These are phyloP conservation scores for Mastigias papua DNA, from an alignment of 30 jellyfish, hydroid and myxozoan species.

Conservation along the genomic window DNA sequence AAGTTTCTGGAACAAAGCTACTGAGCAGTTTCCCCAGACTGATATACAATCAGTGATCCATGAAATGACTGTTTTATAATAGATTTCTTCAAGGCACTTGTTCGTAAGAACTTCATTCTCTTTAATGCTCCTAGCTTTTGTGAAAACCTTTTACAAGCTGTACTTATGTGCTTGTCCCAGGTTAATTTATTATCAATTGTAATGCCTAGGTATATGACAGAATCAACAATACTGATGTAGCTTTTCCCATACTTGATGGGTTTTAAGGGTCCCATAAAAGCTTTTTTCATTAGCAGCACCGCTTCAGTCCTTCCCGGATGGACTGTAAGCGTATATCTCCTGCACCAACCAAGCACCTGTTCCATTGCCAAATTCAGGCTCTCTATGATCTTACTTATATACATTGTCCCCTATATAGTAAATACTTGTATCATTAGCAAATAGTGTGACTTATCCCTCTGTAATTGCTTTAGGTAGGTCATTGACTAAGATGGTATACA, in stretches of 20 bases:
- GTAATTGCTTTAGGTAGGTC: constrained; percentile 22
- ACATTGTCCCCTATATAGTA: constrained; percentile 31
- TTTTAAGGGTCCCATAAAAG: constrained; percentile 39
- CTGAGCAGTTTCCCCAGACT: constrained; percentile 58
- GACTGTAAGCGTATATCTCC: constrained; percentile 46
- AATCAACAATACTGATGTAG: constrained; percentile 40
- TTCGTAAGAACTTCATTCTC: constrained; percentile 52
- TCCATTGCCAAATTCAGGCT: constrained; percentile 45
- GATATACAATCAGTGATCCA: constrained; percentile 54
- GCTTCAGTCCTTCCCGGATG: constrained; percentile 57
- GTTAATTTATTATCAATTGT: constrained; percentile 45
- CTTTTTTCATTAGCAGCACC: constrained; percentile 45
- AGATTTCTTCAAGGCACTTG: constrained; percentile 22
- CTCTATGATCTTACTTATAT: constrained; percentile 13
- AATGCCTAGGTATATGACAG: constrained; percentile 55
- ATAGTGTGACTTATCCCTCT: constrained; percentile 22
- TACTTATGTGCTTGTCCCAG: constrained; percentile 53
- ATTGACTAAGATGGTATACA: constrained; percentile 42
- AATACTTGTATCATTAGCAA: constrained; percentile 31
- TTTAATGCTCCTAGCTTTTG: constrained; percentile 47
- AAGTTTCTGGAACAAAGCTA: constrained; percentile 31
- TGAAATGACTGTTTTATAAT: constrained; percentile 36
- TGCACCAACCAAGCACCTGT: constrained; percentile 38
- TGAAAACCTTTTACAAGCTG: constrained; percentile 36
- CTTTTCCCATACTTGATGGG: constrained; percentile 34